Evolutionary conservation across 92 coral and sea anemone genomes (phyloP), one percentile per base, ranked within the genome.

Genomic region (Porites cylindrica): DNA sequence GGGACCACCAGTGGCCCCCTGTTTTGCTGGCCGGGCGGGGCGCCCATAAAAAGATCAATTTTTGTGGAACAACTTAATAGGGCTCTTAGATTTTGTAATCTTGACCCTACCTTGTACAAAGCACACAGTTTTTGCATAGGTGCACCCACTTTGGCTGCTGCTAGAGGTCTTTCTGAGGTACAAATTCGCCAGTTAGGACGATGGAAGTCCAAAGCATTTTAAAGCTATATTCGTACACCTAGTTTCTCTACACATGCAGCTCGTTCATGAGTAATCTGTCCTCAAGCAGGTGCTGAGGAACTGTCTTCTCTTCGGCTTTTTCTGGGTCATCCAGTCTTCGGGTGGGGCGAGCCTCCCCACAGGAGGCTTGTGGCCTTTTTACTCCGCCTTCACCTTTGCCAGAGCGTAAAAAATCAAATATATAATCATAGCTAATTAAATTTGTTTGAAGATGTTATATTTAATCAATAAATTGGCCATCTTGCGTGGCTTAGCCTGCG

Each of bases 341-440:
- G 75, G 75, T 70, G 53, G 75, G 74, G 74, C 17, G 51, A 17
- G 51, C 74, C 74, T 69, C 74, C 74, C 50, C 32, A 26, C 74
- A 61, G 51, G 52, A 70, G 75, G 51, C 75, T 70, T 70, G 75
- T 70, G 75, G 75, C 75, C 75, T 70, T 26, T 32, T 70, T 70
- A 32, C 52, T 26, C 53, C 38, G 52, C 51, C 14, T 12, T 66
- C 9, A 66, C 43, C 71, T 66, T 66, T 66, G 71, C 71, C 1
- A 66, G 71, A 66, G 32, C 32, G 32, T 2, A 29, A 29, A 29
- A 29, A 29, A 29, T 29, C 32, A 29, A 29, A 29, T 29, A 23
- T 23, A 23, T 23, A 29, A 29, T 29, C 32, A 29, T 29, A 3
- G 32, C 32, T 29, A 29, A 29, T 29, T 29, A 29, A 29, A 29